These are phyloP conservation scores for Macrostomum lignano DNA, from an alignment of 1,140 invertebrate genomes.

Conservation along the genomic window DNA sequence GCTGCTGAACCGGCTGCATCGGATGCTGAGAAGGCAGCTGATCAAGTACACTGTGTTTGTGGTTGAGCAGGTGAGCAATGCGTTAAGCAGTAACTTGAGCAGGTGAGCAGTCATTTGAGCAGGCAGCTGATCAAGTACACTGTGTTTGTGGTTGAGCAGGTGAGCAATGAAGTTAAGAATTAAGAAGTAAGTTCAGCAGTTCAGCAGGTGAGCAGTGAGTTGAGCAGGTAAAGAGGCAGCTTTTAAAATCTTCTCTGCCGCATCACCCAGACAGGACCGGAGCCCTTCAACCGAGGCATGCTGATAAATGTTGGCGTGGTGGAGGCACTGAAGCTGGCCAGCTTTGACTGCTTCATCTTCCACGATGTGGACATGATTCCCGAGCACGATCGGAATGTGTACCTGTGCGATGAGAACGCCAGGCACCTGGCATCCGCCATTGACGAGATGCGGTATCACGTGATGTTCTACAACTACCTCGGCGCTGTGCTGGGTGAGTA, in stretches of 20 bases:
- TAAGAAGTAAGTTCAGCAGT: too few species aligned
- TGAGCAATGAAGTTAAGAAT: too few species aligned
- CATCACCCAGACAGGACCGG: too few species aligned
- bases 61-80: constrained; percentile 27
- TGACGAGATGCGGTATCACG: constrained; percentile 13
- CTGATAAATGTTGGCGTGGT: constrained; percentile 21
- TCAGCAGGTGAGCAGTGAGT: too few species aligned
- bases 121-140: constrained; percentile 10
- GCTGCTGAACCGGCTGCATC: constrained; percentile 17
- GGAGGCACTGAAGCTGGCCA: constrained; percentile 13
- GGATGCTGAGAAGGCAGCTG: constrained; percentile 16
- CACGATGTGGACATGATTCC: constrained; percentile 14
- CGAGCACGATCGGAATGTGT: constrained; percentile 10
- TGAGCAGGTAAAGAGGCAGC: too few species aligned
- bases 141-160: too few species aligned
- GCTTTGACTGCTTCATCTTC: constrained; percentile 22
- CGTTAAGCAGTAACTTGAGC: constrained; percentile 9
- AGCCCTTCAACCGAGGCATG: constrained; percentile 22
- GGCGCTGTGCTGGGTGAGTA: too few species aligned
- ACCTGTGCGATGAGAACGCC: constrained; percentile 16
- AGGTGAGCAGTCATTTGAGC: constrained; percentile 5
- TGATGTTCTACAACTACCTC: constrained; percentile 20
- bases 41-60: constrained; percentile 21
- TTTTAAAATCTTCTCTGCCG: too few species aligned
- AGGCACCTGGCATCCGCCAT: constrained; percentile 18